These are phyloP conservation scores for Abscondita cerata DNA, from an alignment of 2,888 invertebrate species.

Conservation along the genomic window DNA sequence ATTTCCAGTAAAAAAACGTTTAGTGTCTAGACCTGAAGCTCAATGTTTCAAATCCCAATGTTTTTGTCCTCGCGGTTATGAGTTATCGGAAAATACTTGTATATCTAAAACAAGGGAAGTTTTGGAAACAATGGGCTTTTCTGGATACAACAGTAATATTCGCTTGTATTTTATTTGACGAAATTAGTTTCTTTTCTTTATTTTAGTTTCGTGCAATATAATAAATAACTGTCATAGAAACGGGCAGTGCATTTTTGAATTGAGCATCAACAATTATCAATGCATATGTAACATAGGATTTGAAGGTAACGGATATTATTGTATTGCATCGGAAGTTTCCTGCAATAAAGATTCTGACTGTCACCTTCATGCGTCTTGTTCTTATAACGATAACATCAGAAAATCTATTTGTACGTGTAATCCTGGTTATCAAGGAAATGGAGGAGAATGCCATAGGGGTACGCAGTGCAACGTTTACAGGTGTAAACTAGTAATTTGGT, in stretches of 20 bases:
- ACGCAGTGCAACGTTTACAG: slow-evolving; percentile 42
- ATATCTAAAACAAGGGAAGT: slow-evolving; percentile 49
- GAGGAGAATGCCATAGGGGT: slow-evolving; percentile 74
- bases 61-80: slow-evolving; percentile 59
- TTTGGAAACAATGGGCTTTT: slow-evolving; percentile 58
- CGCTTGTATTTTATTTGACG: background rate
- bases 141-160: slow-evolving; percentile 48
- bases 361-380: slow-evolving; percentile 76
- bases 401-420: slow-evolving; percentile 79
- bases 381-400: slow-evolving; percentile 70
- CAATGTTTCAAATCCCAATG: slow-evolving; percentile 59
- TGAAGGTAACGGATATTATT: slow-evolving; percentile 83
- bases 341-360: slow-evolving; percentile 70
- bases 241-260: slow-evolving; percentile 75
- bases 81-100: slow-evolving; percentile 54
- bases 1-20: slow-evolving; percentile 4
- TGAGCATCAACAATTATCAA: slow-evolving; percentile 63
- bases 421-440: slow-evolving; percentile 83
- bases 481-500: background rate
- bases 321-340: slow-evolving; percentile 65
- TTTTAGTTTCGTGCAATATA: slow-evolving; percentile 75
- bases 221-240: slow-evolving; percentile 82
- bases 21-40: slow-evolving; percentile 39
- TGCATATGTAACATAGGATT: slow-evolving; percentile 87
- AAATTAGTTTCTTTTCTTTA: background rate